Base-by-base conservation (phyloP, 2,797 vertebrate species). In the Chelon auratus region DNA sequence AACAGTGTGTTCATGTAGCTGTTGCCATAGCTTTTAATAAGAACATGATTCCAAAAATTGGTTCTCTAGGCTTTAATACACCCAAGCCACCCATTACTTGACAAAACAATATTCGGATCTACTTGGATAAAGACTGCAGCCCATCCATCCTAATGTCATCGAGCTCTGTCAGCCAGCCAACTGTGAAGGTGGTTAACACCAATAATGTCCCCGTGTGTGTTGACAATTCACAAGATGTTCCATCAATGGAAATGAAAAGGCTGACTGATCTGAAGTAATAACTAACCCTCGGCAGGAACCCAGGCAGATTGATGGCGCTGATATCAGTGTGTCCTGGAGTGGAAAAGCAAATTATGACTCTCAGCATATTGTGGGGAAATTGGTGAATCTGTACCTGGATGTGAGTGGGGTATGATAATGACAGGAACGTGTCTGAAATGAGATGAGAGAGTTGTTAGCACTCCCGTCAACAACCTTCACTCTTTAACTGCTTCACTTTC, bases 321-420 rank as follows among this genome's bases (percentile, higher is more conserved):
- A 85, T 87, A 85, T 84, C 66, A 39, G 39, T 33, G 88, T 75
- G 84, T 82, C 58, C 53, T 58, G 78, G 45, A 82, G 77, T 72
- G 81, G 80, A 89, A 88, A 87, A 77, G 80, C 69, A 87, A 90
- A 90, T 86, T 78, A 80, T 71, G 70, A 77, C 58, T 78, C 62
- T 81, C 69, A 61, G 85, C 82, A 65, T 60, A 75, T 63, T 57
- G 55, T n/a, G 11, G 11, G 61, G 64, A 70, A 76, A 80, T 48
- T 17, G 36, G 58, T 12, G 61, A 68, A 55, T 75, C 59, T 68
- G 78, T 62, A 74, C 66, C 68, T 82, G 76, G 54, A 45, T 56
- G 60, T 45, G 64, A 62, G 58, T 8, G 58, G 0, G 1, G 33
- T 13, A 3, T 15, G 52, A 54, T 82, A 72, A 78, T 56, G 50